Evolutionary conservation across 2,113 vertebrate species (phyloP).

Genomic region (Albula glossodonta): DNA sequence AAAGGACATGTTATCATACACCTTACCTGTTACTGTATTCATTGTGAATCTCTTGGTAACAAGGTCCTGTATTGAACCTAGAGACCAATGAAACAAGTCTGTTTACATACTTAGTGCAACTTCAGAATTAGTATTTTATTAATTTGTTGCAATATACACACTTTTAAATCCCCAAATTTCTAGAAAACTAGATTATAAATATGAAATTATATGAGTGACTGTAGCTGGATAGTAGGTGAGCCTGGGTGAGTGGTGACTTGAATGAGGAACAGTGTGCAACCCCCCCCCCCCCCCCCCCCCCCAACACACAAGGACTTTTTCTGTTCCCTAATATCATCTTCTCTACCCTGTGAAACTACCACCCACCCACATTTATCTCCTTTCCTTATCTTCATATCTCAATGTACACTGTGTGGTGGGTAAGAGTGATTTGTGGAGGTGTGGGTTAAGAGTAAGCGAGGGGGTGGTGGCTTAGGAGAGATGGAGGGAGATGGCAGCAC

Average conservation of each 20-base stretch:
- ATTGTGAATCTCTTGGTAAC: background rate
- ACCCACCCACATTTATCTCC: background rate
- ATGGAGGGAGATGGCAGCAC: background rate
- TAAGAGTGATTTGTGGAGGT: background rate
- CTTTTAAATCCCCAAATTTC: no score
- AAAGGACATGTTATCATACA: background rate
- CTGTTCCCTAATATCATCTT: background rate
- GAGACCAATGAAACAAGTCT: background rate
- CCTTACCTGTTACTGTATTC: background rate
- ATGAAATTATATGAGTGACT: no score
- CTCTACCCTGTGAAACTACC: background rate
- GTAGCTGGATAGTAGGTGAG: no score
- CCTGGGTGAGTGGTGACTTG: background rate
- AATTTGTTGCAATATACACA: no score
- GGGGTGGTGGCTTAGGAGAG: background rate
- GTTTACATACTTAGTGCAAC: background rate
- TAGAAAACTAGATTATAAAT: no score
- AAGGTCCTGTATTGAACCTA: background rate
- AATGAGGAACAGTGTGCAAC: background rate
- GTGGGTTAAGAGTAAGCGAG: background rate
- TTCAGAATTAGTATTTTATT: no score
- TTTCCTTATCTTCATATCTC: background rate
- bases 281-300: background rate
- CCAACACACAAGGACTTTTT: background rate
- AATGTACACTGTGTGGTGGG: background rate